A percentile compares a stretch with the other conserved stretches of the same genome.
Evolutionary conservation across 2,888 invertebrate species (phyloP).

Genomic region (Lasioglossum zephyrum): DNA sequence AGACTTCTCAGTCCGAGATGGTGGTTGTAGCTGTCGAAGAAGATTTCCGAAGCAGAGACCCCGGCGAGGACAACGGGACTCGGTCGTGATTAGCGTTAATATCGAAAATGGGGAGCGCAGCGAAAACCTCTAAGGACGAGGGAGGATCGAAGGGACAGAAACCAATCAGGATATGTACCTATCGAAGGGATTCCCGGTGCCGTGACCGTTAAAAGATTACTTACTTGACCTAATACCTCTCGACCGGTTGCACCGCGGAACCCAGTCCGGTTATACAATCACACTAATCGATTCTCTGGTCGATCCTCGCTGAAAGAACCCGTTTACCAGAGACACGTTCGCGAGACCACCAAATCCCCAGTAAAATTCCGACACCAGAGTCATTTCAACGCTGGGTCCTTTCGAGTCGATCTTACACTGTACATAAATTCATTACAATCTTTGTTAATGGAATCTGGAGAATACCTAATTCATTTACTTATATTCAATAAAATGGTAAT

Average conservation of each 20-base stretch:
- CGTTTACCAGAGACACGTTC: neutral
- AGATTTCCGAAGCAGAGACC: neutral
- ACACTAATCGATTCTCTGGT: conserved; percentile 64
- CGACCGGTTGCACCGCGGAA: conserved; percentile 62
- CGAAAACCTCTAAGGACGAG: conserved; percentile 54
- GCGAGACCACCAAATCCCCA: neutral
- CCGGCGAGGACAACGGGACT: conserved; percentile 30
- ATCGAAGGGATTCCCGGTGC: conserved; percentile 73
- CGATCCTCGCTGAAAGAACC: conserved; percentile 46
- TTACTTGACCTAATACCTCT: conserved; percentile 80
- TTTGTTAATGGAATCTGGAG: neutral
- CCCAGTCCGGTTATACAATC: conserved; percentile 64
- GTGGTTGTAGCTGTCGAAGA: neutral
- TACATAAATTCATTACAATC: neutral
- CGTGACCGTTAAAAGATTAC: conserved; percentile 83
- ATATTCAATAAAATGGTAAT: too few relatives aligned
- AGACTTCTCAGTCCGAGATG: neutral
- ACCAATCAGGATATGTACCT: conserved; percentile 79
- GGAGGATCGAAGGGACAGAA: conserved; percentile 71
- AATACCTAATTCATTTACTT: neutral
- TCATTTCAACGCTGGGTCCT: neutral
- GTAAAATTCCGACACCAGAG: neutral
- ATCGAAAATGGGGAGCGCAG: conserved; percentile 69
- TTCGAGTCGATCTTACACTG: too few relatives aligned
- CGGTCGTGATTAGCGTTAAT: conserved; percentile 70